Conservation (phyloP, 2,888 invertebrate genomes). For the Rhagonycha lutea region DNA sequence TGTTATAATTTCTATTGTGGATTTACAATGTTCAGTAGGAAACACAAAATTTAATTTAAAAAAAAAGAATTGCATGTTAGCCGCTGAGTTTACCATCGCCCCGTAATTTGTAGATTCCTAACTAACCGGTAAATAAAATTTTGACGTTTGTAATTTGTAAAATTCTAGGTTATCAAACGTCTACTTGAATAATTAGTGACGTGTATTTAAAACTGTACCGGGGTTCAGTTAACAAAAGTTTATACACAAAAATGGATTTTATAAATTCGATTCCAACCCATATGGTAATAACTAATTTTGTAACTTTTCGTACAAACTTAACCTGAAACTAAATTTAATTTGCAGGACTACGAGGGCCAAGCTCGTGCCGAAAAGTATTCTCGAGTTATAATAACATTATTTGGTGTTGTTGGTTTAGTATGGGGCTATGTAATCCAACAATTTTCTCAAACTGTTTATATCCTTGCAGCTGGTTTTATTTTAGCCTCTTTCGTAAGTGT, state of each 20-base stretch:
- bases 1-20: too few relatives aligned
- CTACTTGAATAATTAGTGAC: neutral
- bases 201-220: constrained; percentile 7
- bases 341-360: constrained; percentile 88
- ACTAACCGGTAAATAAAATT: neutral
- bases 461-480: constrained; percentile 87
- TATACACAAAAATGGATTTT: constrained; percentile 29
- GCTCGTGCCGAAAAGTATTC: constrained; percentile 87
- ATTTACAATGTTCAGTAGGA: too few relatives aligned
- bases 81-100: too few relatives aligned
- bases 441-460: constrained; percentile 93
- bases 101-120: neutral
- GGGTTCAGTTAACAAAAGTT: neutral
- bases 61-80: neutral
- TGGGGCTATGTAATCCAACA: constrained; percentile 95
- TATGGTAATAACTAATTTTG: constrained; percentile 46
- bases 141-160: neutral
- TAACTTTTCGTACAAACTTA: neutral
- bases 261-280: constrained; percentile 51
- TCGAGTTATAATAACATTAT: constrained; percentile 85
- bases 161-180: neutral
- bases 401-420: constrained; percentile 87
- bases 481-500: constrained; percentile 77
- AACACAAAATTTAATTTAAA: too few relatives aligned
- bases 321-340: constrained; percentile 25